Evolutionary conservation across 1,140 invertebrate species (phyloP).

Genomic region (Caenorhabditis remanei): DNA sequence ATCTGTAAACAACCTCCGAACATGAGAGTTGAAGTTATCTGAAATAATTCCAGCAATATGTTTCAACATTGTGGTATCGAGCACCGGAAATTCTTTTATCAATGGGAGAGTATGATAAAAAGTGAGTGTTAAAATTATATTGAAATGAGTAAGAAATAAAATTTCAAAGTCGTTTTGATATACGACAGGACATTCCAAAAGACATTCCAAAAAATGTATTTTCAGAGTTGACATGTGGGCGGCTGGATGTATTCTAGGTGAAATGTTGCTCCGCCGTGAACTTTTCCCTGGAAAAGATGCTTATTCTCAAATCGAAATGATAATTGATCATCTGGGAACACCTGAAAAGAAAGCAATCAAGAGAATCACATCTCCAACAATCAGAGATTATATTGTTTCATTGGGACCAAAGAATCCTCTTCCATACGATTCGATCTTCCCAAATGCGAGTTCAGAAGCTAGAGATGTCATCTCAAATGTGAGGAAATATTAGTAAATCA

Average conservation of each 20-base stretch:
- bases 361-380: slow-evolving; percentile 55
- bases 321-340: slow-evolving; percentile 66
- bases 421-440: slow-evolving; percentile 55
- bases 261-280: slow-evolving; percentile 91
- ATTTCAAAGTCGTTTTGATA: no score
- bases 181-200: no score
- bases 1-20: not conserved
- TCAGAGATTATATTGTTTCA: slow-evolving; percentile 61
- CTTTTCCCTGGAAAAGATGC: slow-evolving; percentile 96
- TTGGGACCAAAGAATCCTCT: slow-evolving; percentile 55
- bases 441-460: slow-evolving; percentile 59
- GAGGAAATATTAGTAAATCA: not conserved
- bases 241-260: slow-evolving; percentile 97
- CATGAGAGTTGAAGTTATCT: not conserved
- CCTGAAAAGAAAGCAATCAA: slow-evolving; percentile 64
- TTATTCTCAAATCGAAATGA: slow-evolving; percentile 67
- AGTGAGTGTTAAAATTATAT: slow-evolving; percentile 50
- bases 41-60: slow-evolving; percentile 63
- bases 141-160: not conserved
- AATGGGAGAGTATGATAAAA: slow-evolving; percentile 86
- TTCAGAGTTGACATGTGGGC: slow-evolving; percentile 92
- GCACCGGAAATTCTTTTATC: slow-evolving; percentile 95
- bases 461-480: slow-evolving; percentile 60
- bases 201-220: not conserved
- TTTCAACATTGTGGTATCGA: slow-evolving; percentile 72